phyloP scores from a whole-genome alignment of 2,113 vertebrate genomes.

The Nesoenas mayeri region DNA sequence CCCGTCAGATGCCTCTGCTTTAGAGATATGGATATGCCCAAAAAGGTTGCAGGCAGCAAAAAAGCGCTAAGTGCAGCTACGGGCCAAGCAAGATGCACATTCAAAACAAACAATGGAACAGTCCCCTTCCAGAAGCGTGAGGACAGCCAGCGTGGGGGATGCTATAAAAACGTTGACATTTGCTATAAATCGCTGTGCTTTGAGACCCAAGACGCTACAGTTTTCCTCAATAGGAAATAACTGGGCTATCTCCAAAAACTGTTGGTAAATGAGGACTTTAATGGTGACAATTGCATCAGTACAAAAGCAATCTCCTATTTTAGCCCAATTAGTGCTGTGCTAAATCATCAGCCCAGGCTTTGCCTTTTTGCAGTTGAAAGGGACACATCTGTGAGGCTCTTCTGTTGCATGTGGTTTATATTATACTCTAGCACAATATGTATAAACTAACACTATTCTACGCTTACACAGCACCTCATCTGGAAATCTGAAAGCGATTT shows the following conservation, averaged over 20 bases:
- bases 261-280: conserved; percentile 7
- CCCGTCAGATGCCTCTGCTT: not conserved
- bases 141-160: not conserved
- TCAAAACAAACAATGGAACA: not conserved
- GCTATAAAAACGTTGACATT: not conserved
- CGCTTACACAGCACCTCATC: conserved; percentile 62
- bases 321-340: conserved; percentile 20
- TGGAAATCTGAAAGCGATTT: conserved; percentile 59
- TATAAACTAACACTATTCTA: conserved; percentile 38
- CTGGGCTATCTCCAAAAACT: conserved; percentile 15
- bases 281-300: conserved; percentile 43
- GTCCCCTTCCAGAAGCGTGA: not conserved
- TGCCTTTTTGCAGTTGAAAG: conserved; percentile 1
- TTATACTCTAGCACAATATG: conserved; percentile 41
- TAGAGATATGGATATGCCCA: not conserved
- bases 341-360: conserved; percentile 28
- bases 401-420: conserved; percentile 40
- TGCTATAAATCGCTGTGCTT: not conserved
- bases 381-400: conserved; percentile 46
- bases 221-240: not conserved
- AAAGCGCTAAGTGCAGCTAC: not conserved
- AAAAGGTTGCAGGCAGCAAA: not conserved
- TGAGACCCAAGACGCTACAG: not conserved
- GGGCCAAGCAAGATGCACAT: not conserved
- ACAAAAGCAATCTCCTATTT: conserved; percentile 34